Conservation (phyloP, 2,888 invertebrate species). For the Drosophila maculinotata region DNA sequence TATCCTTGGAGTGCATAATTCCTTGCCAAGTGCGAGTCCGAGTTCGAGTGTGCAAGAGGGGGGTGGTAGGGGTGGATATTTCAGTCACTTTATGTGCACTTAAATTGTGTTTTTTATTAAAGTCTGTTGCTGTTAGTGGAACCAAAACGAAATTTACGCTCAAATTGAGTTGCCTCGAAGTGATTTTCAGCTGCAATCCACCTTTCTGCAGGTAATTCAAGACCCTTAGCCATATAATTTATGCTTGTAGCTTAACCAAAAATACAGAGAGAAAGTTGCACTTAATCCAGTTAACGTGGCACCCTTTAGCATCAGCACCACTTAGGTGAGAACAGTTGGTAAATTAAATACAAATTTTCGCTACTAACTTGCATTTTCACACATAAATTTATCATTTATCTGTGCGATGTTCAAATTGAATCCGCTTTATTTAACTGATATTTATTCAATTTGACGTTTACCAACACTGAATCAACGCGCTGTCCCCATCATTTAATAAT, state of each 20-base stretch:
- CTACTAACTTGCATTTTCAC: not conserved
- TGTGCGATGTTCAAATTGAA: constrained; percentile 11
- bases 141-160: constrained; percentile 67
- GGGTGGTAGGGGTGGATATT: constrained; percentile 34
- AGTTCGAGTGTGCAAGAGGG: not conserved
- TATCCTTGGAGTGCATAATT: constrained; percentile 77
- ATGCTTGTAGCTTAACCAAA: constrained; percentile 55
- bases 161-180: constrained; percentile 71
- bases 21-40: constrained; percentile 30
- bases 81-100: constrained; percentile 73
- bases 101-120: constrained; percentile 77
- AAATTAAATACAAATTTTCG: not conserved
- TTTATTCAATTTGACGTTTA: constrained; percentile 32
- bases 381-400: not conserved
- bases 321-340: not conserved
- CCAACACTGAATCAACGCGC: constrained; percentile 17
- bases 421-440: constrained; percentile 3
- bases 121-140: constrained; percentile 37
- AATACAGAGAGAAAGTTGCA: constrained; percentile 16
- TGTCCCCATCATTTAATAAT: constrained; percentile 35
- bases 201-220: constrained; percentile 57
- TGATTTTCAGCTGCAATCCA: constrained; percentile 45
- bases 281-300: constrained; percentile 24
- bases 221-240: constrained; percentile 71
- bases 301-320: constrained; percentile 31